phyloP scores from a whole-genome alignment of 1,140 invertebrate genomes.

The Papilio helenus region DNA sequence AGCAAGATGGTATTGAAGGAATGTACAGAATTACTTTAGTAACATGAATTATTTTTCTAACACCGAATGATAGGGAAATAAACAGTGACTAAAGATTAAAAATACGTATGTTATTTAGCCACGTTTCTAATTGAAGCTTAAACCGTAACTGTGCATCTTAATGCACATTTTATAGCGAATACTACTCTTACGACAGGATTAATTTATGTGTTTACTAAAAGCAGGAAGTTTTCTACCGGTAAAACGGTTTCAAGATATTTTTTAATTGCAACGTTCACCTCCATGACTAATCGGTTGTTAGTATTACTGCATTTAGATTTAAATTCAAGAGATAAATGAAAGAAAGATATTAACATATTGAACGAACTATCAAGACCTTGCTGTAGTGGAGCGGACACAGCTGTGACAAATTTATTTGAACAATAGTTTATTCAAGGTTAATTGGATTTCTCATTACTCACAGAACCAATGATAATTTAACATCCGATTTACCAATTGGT shows the following conservation, averaged over 20 bases:
- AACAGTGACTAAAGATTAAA: neutral
- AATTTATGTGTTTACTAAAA: constrained; percentile 5
- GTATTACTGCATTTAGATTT: neutral
- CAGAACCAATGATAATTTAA: neutral
- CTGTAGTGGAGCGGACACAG: neutral
- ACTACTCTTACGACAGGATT: neutral
- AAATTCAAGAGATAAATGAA: neutral
- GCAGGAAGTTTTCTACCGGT: constrained; percentile 26
- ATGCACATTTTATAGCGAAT: neutral
- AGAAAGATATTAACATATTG: neutral
- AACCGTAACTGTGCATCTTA: constrained; percentile 11
- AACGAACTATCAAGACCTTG: neutral
- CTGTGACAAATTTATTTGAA: constrained; percentile 1
- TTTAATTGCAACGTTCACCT: constrained; percentile 10
- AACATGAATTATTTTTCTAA: neutral
- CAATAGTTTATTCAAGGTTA: constrained; percentile 23
- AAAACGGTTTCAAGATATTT: constrained; percentile 7
- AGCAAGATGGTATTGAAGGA: neutral
- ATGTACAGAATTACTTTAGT: neutral
- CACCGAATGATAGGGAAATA: neutral
- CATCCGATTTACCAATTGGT: neutral
- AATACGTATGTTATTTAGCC: neutral
- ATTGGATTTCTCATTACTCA: constrained; percentile 1
- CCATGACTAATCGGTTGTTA: neutral
- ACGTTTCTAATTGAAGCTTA: neutral